Evolutionary conservation across 2,113 vertebrate genomes (phyloP).

Genomic region (Formicarius rufipectus): DNA sequence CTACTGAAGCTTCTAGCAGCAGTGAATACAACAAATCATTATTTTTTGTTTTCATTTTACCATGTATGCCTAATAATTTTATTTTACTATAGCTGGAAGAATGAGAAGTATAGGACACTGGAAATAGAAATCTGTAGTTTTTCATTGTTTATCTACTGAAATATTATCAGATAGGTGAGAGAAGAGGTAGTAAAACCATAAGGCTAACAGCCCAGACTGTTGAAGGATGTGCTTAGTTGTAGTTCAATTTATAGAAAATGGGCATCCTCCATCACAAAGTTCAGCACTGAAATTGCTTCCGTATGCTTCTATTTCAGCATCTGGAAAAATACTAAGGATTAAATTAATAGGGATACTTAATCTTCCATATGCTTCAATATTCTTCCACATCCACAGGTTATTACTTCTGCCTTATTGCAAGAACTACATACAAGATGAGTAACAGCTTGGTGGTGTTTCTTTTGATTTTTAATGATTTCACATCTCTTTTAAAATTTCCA

Average conservation of each 20-base stretch:
- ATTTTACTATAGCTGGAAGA: not conserved
- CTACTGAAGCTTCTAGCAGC: not conserved
- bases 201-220: not conserved
- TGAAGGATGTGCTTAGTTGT: constrained; percentile 28
- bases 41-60: not conserved
- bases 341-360: constrained; percentile 52
- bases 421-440: not conserved
- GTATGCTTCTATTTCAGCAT: constrained; percentile 27
- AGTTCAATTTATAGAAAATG: constrained; percentile 36
- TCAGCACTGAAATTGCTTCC: constrained; percentile 44
- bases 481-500: not conserved
- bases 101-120: not conserved
- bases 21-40: not conserved
- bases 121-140: not conserved
- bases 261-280: constrained; percentile 17
- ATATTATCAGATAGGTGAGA: not conserved
- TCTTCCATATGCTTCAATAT: constrained; percentile 35
- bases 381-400: constrained; percentile 27
- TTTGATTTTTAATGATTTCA: constrained; percentile 3
- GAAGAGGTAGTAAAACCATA: not conserved
- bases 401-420: constrained; percentile 12
- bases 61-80: not conserved
- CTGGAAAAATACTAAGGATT: constrained; percentile 48
- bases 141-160: not conserved
- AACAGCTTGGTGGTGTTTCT: not conserved